Conservation (phyloP, 2,797 vertebrate genomes). For the Sebastes minor region DNA sequence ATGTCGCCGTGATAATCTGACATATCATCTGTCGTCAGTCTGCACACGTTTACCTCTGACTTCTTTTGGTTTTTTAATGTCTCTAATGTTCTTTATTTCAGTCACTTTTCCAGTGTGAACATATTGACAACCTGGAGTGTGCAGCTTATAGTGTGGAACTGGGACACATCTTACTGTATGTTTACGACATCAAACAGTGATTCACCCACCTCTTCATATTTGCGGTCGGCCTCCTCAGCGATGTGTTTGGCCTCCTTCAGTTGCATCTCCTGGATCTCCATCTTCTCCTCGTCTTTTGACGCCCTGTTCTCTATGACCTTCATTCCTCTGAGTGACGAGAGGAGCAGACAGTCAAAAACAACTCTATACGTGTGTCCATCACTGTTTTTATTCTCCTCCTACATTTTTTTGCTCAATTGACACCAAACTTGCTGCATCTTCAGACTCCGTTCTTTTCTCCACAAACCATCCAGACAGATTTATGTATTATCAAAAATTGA, state of each 20-base stretch:
- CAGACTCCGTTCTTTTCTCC: too few species aligned
- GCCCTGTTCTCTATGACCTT: slow-evolving; percentile 98
- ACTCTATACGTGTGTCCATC: too few species aligned
- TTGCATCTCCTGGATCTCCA: slow-evolving; percentile 99
- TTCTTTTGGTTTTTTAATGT: neutral
- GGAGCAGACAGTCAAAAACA: neutral
- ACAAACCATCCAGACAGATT: too few species aligned
- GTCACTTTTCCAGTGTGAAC: neutral
- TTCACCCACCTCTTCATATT: slow-evolving; percentile 93
- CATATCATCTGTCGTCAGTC: neutral
- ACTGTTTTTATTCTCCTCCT: too few species aligned
- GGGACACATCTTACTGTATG: neutral
- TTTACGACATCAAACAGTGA: neutral
- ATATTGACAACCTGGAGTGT: neutral
- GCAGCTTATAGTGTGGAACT: neutral
- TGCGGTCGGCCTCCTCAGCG: slow-evolving; percentile 96
- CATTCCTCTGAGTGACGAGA: slow-evolving; percentile 88
- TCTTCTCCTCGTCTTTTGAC: slow-evolving; percentile 95
- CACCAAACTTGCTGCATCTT: too few species aligned
- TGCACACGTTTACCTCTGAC: neutral
- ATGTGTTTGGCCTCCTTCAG: slow-evolving; percentile 98
- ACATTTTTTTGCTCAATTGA: too few species aligned
- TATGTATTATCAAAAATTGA: too few species aligned
- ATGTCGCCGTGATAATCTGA: neutral
- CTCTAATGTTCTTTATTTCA: neutral